Evolutionary conservation across 2,888 invertebrate genomes (phyloP), one percentile per base, ranked within the genome.

Genomic region (Drosophila neoperkinsi): DNA sequence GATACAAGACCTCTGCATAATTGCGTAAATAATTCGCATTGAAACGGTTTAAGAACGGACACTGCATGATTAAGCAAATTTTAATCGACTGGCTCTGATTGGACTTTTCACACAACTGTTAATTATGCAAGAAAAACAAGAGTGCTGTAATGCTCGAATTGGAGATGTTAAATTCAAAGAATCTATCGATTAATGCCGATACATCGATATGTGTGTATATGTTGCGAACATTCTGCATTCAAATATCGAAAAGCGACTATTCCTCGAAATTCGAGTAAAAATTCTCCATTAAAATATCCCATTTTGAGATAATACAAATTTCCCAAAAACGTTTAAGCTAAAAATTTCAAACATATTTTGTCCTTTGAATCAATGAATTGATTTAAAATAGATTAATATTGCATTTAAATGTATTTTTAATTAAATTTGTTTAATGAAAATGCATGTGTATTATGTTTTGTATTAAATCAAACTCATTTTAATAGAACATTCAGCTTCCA

Each of bases 11-110:
- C 50, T 96, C 94, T 55, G 96, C 96, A 94, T 98, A 97, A 93
- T 97, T 97, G 81, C 96, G 96, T 77, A 98, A 95, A 94, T 96
- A 98, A 90, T 95, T 95, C 80, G 96, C 94, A 90, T 96, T 96
- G 76, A 98, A 94, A 80, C 96, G 96, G 87, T 96, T 96, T 90
- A 98, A 94, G 94, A 98, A 98, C 77, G 98, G 98, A 93, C 98
- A 98, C 92, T 97, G 96, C 97, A 98, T 97, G 57, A 66, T 61
- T 60, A 41, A 46, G 33, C 65, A 67, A 68, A 46, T 59, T 43
- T 50, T 31, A 21, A 49, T 49, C 9, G 25, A 52, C 46, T 36
- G 50, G 16, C 55, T 49, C 61, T 49, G 49, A 70, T 68, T 68
- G 60, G 74, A 86, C 84, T 69, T 69, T 71, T 70, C 65, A 55